Evolutionary conservation across 2,797 vertebrate species (phyloP).

Genomic region (Pseudopleuronectes americanus): DNA sequence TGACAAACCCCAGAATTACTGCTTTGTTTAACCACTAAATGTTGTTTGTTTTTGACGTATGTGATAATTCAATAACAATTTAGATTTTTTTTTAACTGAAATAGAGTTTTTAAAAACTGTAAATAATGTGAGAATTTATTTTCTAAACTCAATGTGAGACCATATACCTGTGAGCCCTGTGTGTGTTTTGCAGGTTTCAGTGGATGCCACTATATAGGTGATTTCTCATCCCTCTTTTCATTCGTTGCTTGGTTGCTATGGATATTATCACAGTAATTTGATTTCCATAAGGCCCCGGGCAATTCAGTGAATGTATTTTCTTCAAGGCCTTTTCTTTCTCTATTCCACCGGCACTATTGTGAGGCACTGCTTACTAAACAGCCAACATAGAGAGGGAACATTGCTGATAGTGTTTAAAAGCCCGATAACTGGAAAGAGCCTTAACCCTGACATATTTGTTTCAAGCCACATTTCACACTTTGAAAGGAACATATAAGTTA

Average conservation of each 20-base stretch:
- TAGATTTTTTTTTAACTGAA: slow-evolving; percentile 16
- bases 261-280: slow-evolving; percentile 64
- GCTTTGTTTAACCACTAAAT: slow-evolving; percentile 8
- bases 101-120: slow-evolving; percentile 29
- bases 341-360: background rate
- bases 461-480: background rate
- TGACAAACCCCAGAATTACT: slow-evolving; percentile 11
- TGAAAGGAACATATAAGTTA: background rate
- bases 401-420: slow-evolving; percentile 8
- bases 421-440: slow-evolving; percentile 9
- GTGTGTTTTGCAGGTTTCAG: slow-evolving; percentile 13
- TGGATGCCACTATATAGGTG: slow-evolving; percentile 44
- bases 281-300: slow-evolving; percentile 36
- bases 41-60: slow-evolving; percentile 15
- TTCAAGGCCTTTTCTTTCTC: slow-evolving; percentile 16
- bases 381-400: background rate
- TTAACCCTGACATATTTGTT: background rate
- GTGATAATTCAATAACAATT: slow-evolving; percentile 32
- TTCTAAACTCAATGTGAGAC: slow-evolving; percentile 6
- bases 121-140: slow-evolving; percentile 50
- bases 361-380: slow-evolving; percentile 15
- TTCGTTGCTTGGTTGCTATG: slow-evolving; percentile 72
- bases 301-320: slow-evolving; percentile 28
- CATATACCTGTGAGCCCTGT: slow-evolving; percentile 7
- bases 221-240: slow-evolving; percentile 13